Evolutionary conservation across 2,797 vertebrate species (phyloP), one percentile per base, ranked within the genome.

Genomic region (Dermochelys coriacea): DNA sequence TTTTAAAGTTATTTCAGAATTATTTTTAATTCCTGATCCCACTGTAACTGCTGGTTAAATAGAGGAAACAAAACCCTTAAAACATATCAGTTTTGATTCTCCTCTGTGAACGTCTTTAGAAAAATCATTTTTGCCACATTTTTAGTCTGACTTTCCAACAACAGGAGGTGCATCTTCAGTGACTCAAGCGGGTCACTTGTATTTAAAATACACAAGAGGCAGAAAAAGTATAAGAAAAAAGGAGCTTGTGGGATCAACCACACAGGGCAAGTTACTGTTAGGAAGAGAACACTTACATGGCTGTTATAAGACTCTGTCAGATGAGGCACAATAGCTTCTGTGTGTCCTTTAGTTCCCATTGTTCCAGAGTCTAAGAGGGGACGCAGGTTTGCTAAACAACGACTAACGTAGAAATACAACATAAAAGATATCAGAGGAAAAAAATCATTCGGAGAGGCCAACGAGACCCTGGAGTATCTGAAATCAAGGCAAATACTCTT

Each of bases 291-390:
- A 98, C 99, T 99, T 98, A 99, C 99, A 84, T 99, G 99, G 98
- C 99, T 99, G 91, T 99, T 99, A 95, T 99, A 99, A 25, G 99
- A 99, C 96, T 99, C 99, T 4, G 99, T 99, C 97, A 99, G 97
- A 93, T 98, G 98, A 96, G 99, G 99, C 96, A 99, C 98, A 95
- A 99, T 99, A 85, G 99, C 98, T 98, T 99, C 99, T 0, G 99
- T 99, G 98, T 99, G 99, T 96, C 99, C 99, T 98, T 99, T 99
- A 2, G 99, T 99, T 97, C 99, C 99, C 99, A 99, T 99, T 78
- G 99, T 99, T 95, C 99, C 99, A 47, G 99, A 99, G 98, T 99
- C 99, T 93, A 99, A 97, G 86, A 99, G 99, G 95, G 99, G 98
- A 93, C 98, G 98, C 92, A 99, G 98, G 98, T 99, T 99, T 96